These are phyloP conservation scores for Dromococcyx pavoninus DNA, from an alignment of 2,797 vertebrate species.

Conservation along the genomic window DNA sequence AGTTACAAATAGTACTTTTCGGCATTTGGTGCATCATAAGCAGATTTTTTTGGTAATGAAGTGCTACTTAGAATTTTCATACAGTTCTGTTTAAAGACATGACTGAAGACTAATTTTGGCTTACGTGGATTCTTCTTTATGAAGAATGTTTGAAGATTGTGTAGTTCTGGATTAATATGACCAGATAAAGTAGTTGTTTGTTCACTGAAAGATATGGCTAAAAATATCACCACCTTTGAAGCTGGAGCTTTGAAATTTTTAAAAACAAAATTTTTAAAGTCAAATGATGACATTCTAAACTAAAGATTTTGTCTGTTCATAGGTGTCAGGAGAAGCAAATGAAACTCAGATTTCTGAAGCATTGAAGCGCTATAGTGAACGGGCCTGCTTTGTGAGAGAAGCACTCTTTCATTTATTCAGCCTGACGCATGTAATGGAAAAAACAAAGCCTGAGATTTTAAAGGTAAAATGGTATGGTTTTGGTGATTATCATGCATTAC, in stretches of 20 bases:
- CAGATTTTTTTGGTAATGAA: neutral
- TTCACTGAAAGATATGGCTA: neutral
- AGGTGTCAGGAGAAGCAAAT: constrained; percentile 98
- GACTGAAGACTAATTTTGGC: neutral
- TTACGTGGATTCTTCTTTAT: neutral
- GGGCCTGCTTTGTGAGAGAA: constrained; percentile 96
- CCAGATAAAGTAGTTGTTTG: neutral
- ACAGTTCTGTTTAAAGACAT: neutral
- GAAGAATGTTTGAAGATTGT: neutral
- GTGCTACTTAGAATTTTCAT: neutral
- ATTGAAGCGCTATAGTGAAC: constrained; percentile 92
- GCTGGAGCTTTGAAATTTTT: neutral
- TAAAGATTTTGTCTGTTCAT: constrained; percentile 40
- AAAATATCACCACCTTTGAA: neutral
- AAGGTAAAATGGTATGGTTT: constrained; percentile 81
- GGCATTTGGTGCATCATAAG: neutral
- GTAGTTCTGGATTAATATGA: neutral
- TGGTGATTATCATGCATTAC: neutral
- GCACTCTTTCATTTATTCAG: constrained; percentile 98
- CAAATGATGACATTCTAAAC: neutral
- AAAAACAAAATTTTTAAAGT: neutral
- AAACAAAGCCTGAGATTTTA: constrained; percentile 94
- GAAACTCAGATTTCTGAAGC: constrained; percentile 97
- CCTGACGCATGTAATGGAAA: constrained; percentile 95
- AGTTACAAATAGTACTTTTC: neutral